A percentile compares a stretch with the other conserved stretches of the same genome.
Conservation (phyloP, 2,888 invertebrate genomes). For the Willowsia nigromaculata region DNA sequence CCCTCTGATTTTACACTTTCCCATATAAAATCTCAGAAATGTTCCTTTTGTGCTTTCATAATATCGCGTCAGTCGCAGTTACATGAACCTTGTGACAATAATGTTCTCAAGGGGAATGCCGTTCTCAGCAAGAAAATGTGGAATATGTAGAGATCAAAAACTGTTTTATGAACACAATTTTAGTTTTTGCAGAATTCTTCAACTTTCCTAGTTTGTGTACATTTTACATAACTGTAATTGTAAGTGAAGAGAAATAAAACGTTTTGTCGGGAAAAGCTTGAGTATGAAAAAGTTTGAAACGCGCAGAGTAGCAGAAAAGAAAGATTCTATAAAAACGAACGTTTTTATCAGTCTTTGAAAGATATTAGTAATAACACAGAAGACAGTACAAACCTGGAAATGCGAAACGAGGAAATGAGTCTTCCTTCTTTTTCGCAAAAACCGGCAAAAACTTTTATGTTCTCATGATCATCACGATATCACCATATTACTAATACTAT, state of each 20-base stretch:
- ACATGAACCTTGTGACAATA: not conserved
- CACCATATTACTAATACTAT: not conserved
- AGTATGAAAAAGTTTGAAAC: not conserved
- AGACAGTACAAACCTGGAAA: not conserved
- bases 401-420: not conserved
- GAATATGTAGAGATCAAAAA: not conserved
- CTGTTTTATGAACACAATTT: not conserved
- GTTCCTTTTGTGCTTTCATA: not conserved
- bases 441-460: not conserved
- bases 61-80: not conserved
- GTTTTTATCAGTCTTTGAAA: not conserved
- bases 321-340: not conserved
- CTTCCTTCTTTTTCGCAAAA: not conserved
- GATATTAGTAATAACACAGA: not conserved
- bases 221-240: not conserved
- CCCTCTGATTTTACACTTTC: not conserved
- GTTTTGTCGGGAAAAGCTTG: not conserved
- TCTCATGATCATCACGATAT: not conserved
- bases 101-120: not conserved
- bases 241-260: not conserved
- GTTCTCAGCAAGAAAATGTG: not conserved
- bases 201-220: not conserved
- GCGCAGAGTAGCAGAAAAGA: not conserved
- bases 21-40: not conserved
- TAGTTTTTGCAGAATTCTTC: not conserved